Percentiles rank a stretch among this genome's conserved stretches.
These are phyloP conservation scores for Tupiocoris notatus DNA, from an alignment of 2,888 invertebrate genomes.

Conservation along the genomic window DNA sequence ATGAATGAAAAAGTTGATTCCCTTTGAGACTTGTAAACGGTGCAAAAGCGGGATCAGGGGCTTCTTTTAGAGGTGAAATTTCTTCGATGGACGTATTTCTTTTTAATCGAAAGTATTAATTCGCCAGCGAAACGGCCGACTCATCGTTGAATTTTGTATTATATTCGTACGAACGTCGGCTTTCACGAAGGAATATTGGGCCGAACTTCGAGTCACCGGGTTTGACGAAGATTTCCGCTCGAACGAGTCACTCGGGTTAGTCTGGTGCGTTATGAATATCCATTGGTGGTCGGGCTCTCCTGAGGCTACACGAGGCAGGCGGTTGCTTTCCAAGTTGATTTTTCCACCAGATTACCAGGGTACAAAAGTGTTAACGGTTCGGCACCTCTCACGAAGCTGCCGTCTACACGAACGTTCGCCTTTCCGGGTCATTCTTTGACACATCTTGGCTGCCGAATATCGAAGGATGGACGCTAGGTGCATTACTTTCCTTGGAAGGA, in stretches of 20 bases:
- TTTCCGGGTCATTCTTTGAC: not conserved
- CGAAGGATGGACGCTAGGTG: no score
- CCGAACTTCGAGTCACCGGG: not conserved
- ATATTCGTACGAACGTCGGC: not conserved
- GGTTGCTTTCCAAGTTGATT: slow-evolving; percentile 27
- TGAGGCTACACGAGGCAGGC: not conserved
- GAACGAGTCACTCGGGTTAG: not conserved
- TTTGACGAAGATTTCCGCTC: not conserved
- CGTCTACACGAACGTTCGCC: not conserved
- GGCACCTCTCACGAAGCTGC: slow-evolving; percentile 8
- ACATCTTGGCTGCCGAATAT: no score
- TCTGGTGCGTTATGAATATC: no score
- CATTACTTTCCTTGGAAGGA: no score
- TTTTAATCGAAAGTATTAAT: no score
- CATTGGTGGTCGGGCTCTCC: slow-evolving; percentile 1
- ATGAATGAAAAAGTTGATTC: not conserved
- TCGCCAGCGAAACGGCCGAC: not conserved
- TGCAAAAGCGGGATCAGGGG: not conserved
- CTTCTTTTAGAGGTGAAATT: not conserved
- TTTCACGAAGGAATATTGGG: not conserved
- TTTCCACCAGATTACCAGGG: slow-evolving; percentile 38
- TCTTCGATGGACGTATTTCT: no score
- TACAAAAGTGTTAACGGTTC: slow-evolving; percentile 42
- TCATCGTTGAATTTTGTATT: no score
- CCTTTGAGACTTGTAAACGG: not conserved